A percentile compares a stretch with the other conserved stretches of the same genome.
Evolutionary conservation across 2,797 vertebrate species (phyloP).

Genomic region (Phataginus tetradactyla): DNA sequence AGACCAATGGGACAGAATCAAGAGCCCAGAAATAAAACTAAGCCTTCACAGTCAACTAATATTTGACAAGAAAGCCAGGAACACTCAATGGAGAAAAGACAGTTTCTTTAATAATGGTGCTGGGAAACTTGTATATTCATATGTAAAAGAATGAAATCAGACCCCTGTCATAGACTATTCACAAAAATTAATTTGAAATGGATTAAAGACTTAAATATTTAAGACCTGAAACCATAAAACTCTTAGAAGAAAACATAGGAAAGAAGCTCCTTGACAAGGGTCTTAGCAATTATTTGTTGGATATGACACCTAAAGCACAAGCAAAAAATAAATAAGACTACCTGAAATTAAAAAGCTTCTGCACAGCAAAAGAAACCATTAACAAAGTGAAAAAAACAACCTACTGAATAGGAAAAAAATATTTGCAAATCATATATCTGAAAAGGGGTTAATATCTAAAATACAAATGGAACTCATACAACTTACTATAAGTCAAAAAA

Average conservation of each 20-base stretch:
- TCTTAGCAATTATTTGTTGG: too few species aligned
- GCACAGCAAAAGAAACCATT: background rate
- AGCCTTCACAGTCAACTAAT: background rate
- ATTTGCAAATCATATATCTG: background rate
- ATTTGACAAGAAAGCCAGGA: background rate
- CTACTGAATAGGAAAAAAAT: background rate
- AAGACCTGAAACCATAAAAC: background rate
- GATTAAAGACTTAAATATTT: background rate
- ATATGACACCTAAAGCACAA: too few species aligned
- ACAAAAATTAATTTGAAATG: background rate
- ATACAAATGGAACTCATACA: background rate
- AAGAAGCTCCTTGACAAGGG: too few species aligned
- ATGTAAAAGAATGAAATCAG: background rate
- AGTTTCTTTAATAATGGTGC: too few species aligned
- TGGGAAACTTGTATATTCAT: background rate
- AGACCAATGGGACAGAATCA: background rate
- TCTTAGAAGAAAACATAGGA: background rate
- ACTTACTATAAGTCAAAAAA: background rate
- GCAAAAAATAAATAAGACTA: background rate
- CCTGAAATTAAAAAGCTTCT: background rate
- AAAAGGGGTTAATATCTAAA: background rate
- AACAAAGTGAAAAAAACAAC: background rate
- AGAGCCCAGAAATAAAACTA: background rate
- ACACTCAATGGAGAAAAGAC: background rate
- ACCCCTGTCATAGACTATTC: background rate